Percentiles rank a stretch among this genome's conserved stretches.
Evolutionary conservation across 2,113 vertebrate genomes (phyloP).

Genomic region (Xiphias gladius): DNA sequence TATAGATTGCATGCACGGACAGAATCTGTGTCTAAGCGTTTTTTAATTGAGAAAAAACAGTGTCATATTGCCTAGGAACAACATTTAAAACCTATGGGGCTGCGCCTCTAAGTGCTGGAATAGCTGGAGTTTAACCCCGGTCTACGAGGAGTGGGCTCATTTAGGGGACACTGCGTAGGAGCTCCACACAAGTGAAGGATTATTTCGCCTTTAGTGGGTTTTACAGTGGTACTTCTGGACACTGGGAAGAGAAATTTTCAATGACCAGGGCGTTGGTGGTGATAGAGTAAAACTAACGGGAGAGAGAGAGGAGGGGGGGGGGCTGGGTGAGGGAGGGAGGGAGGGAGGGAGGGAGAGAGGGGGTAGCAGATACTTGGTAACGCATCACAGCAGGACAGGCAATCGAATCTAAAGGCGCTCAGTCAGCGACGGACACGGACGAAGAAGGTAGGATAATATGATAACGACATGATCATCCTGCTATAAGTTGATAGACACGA

Average conservation of each 20-base stretch:
- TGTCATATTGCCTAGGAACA: neutral
- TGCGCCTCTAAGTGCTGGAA: slow-evolving; percentile 18
- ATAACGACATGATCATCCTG: slow-evolving; percentile 41
- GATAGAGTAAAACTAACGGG: slow-evolving; percentile 46
- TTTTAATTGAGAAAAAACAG: neutral
- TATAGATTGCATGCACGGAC: neutral
- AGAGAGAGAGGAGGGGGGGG: slow-evolving; percentile 33
- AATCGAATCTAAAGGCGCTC: slow-evolving; percentile 76
- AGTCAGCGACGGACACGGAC: slow-evolving; percentile 79
- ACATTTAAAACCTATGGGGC: slow-evolving; percentile 4
- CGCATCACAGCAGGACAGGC: slow-evolving; percentile 80
- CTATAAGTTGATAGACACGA: slow-evolving; percentile 14
- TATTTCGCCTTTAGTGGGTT: neutral
- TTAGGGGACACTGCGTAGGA: neutral
- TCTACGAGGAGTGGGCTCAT: neutral
- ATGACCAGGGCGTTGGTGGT: slow-evolving; percentile 52
- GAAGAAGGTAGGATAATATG: slow-evolving; percentile 80
- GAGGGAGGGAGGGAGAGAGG: slow-evolving; percentile 47
- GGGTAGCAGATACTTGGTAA: slow-evolving; percentile 73
- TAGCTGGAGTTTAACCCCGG: slow-evolving; percentile 9
- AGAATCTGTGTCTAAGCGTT: neutral
- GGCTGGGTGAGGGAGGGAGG: slow-evolving; percentile 25
- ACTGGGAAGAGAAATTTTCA: slow-evolving; percentile 31
- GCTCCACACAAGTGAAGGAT: slow-evolving; percentile 4
- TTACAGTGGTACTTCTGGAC: slow-evolving; percentile 25